These are phyloP conservation scores for Phalacrocorax brasilianus DNA, from an alignment of 2,113 vertebrate species.

Conservation along the genomic window DNA sequence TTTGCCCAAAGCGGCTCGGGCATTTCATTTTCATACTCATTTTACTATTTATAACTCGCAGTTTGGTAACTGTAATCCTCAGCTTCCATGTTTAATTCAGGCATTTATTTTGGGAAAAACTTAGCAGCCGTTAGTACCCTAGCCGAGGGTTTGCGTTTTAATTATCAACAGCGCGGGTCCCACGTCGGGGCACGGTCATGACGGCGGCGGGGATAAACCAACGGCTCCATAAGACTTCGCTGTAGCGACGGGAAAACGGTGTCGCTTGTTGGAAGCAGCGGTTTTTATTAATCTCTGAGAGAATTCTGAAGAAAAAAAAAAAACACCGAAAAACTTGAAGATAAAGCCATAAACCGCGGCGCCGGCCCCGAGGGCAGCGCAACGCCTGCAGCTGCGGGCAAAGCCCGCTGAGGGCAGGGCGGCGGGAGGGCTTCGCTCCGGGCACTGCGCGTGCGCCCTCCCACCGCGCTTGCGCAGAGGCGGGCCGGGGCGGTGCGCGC, in stretches of 20 bases:
- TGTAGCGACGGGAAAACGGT: rapidly evolving
- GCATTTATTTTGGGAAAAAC: neutral
- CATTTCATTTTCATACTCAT: neutral
- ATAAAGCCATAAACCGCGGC: no score
- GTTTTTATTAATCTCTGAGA: neutral
- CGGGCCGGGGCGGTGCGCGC: no score
- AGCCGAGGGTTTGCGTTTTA: neutral
- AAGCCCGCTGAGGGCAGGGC: neutral
- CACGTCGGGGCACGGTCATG: neutral
- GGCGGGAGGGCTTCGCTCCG: rapidly evolving
- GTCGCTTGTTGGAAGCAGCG: neutral
- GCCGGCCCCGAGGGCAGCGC: neutral
- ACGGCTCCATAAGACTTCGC: rapidly evolving
- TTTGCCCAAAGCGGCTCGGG: no score
- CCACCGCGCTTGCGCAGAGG: neutral
- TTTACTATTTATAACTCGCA: neutral
- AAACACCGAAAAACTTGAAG: neutral
- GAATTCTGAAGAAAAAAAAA: no score
- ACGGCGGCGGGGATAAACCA: neutral
- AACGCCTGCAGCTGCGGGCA: neutral
- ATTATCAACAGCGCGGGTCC: neutral
- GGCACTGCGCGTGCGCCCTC: rapidly evolving
- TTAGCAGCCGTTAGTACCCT: neutral
- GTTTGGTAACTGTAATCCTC: neutral
- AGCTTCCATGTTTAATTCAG: neutral